Evolutionary conservation across 2,888 invertebrate genomes (phyloP), one percentile per base, ranked within the genome.

Genomic region (Eupithecia subumbrata): DNA sequence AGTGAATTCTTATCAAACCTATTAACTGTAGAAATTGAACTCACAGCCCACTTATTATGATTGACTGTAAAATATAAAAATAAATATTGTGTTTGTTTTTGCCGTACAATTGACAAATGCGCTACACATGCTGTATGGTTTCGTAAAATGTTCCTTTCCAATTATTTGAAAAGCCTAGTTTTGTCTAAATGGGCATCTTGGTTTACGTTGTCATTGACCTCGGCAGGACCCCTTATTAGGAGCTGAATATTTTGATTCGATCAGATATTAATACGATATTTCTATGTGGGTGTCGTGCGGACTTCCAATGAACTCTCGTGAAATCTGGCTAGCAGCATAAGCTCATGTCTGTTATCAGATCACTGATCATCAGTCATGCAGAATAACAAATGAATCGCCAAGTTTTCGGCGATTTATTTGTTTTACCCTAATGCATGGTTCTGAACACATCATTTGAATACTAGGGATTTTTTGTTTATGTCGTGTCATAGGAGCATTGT

Each of bases 171-270:
- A 30, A 30, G 11, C 16, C 16, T 5, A 11, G 3, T 22, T 48
- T n/a, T 48, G 14, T 63, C 16, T 25, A 30, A 30, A 63, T 63
- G 1, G 25, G 5, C 8, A 63, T 63, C 37, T 63, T 56, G 18
- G 30, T 73, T 67, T 60, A 63, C 18, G 64, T 72, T 75, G 79
- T 56, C 56, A 75, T 77, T 67, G 72, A 77, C 73, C 73, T 69
- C 73, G 71, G 72, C 11, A 56, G 22, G 11, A 34, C 52, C 75
- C 76, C 48, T 77, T 75, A 73, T 73, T 73, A 69, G 73, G 75
- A 34, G 11, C 12, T 34, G 34, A 68, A 69, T 72, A 73, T 69
- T 64, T 56, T 68, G 76, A 78, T 75, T 75, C 70, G 73, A 75
- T 73, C 73, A 66, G 45, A 63, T 30, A 25, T 48, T 48, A 30